phyloP scores from a whole-genome alignment of 1,140 invertebrate genomes.

The Papilio dardanus region DNA sequence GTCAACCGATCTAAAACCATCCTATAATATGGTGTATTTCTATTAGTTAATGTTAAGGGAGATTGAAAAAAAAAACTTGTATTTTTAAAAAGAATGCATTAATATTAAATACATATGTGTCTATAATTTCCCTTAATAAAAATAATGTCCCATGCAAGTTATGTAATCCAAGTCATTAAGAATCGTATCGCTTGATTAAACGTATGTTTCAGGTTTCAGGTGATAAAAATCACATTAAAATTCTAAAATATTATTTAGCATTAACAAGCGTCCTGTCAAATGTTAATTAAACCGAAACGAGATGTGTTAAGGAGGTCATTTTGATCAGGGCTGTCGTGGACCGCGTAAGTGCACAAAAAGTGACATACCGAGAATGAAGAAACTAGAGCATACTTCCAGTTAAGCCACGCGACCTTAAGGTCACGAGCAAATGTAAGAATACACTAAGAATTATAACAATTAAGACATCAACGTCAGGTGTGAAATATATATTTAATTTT shows the following conservation, averaged over 20 bases:
- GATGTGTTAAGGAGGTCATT: slow-evolving; percentile 18
- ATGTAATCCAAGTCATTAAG: neutral
- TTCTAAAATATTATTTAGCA: neutral
- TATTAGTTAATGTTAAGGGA: too few species aligned
- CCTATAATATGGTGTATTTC: too few species aligned
- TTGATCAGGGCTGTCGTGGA: neutral
- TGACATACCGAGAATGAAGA: slow-evolving; percentile 32
- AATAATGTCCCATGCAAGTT: neutral
- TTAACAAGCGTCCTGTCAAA: neutral
- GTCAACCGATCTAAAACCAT: neutral
- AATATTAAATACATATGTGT: too few species aligned
- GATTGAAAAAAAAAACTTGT: too few species aligned
- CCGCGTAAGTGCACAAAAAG: slow-evolving; percentile 29
- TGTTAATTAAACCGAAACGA: slow-evolving; percentile 19
- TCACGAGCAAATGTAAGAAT: slow-evolving; percentile 19
- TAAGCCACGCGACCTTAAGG: slow-evolving; percentile 27
- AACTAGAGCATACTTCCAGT: slow-evolving; percentile 34
- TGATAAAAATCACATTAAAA: neutral
- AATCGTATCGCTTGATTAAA: neutral
- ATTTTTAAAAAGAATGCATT: too few species aligned
- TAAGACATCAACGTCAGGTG: neutral
- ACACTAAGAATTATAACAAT: neutral
- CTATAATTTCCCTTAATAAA: too few species aligned
- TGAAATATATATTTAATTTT: neutral
- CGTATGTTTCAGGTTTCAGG: neutral